Evolutionary conservation across 2,113 vertebrate species (phyloP).

Genomic region (Ophiodon elongatus): DNA sequence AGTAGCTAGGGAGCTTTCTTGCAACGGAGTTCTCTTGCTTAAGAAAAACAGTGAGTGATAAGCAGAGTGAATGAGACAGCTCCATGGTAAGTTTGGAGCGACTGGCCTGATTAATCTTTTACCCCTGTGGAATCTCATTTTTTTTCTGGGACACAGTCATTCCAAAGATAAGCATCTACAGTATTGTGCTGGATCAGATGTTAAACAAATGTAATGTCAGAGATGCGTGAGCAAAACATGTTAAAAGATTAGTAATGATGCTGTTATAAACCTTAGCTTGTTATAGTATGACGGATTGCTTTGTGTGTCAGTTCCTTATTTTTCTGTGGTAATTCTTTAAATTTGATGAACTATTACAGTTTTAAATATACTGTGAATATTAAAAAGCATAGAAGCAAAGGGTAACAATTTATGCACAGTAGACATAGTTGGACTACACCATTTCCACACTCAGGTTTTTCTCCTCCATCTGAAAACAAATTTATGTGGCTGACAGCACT

Average conservation of each 20-base stretch:
- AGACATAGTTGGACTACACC: not conserved
- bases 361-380: not conserved
- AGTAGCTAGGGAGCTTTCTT: not conserved
- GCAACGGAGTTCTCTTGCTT: not conserved
- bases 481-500: conserved; percentile 38
- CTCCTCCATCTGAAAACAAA: conserved; percentile 4
- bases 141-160: conserved; percentile 52
- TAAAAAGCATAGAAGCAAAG: not conserved
- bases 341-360: not conserved
- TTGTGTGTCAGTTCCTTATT: not conserved
- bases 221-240: not conserved
- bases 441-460: not conserved
- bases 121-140: conserved; percentile 42
- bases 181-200: not conserved
- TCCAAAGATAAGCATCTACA: conserved; percentile 20
- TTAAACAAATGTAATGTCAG: conserved; percentile 18
- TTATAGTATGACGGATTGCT: not conserved
- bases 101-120: conserved; percentile 58
- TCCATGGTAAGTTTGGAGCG: conserved; percentile 1
- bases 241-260: not conserved
- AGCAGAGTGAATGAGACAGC: conserved; percentile 12
- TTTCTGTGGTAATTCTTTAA: not conserved
- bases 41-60: conserved; percentile 12
- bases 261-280: not conserved
- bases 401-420: not conserved